Evolutionary conservation across 1,140 invertebrate genomes (phyloP).

Genomic region (Pseudomyrmex flavicornis): DNA sequence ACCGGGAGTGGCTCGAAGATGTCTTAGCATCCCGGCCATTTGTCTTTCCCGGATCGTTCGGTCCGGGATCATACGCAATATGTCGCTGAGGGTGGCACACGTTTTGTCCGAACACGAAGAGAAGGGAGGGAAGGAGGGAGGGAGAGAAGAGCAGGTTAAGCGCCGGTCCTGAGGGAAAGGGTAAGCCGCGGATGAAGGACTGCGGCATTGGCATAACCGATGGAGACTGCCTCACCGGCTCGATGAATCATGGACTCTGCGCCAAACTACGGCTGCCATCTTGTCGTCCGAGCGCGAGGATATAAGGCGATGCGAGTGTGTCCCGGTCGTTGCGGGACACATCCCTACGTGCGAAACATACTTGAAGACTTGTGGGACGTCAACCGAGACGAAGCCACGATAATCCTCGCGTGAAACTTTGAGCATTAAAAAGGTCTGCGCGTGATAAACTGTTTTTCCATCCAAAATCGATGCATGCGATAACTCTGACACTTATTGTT

Average conservation of each 20-base stretch:
- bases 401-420: constrained; percentile 6
- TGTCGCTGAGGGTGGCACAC: constrained; percentile 66
- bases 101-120: constrained; percentile 63
- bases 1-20: constrained; percentile 38
- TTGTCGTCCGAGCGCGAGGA: constrained; percentile 15
- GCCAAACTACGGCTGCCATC: constrained; percentile 41
- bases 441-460: not conserved
- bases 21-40: constrained; percentile 63
- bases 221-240: constrained; percentile 66
- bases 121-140: constrained; percentile 39
- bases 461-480: not conserved
- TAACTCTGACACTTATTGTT: not conserved
- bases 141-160: constrained; percentile 29
- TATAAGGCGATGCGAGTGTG: constrained; percentile 47
- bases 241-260: constrained; percentile 75
- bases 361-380: constrained; percentile 1
- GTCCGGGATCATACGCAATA: constrained; percentile 70
- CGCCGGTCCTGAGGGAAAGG: constrained; percentile 45
- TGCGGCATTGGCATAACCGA: constrained; percentile 74
- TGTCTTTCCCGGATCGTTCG: constrained; percentile 60
- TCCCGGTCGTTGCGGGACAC: not conserved
- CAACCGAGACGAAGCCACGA: not conserved
- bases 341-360: constrained; percentile 40
- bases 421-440: not conserved
- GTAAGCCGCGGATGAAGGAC: constrained; percentile 67